Base-by-base conservation (phyloP, 1,140 invertebrate species). In the Dryas iulia region DNA sequence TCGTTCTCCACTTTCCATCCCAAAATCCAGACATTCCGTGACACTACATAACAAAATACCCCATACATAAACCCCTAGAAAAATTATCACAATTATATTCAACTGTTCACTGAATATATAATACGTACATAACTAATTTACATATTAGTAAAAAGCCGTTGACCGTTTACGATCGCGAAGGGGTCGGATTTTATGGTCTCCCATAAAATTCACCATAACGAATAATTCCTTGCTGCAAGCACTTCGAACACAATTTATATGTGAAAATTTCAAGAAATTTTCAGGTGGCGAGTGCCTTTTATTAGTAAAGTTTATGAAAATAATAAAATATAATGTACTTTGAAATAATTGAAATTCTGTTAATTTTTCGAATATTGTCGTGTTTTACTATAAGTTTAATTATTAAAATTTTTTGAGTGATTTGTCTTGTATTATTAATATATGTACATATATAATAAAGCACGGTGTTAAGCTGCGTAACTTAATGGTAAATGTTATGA, bases 81-180 rank as follows among this genome's bases (percentile, higher is more conserved):
- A 18, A 10, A 47, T 18, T 47, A 47, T 18, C 7, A 18, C 39
- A 21, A 47, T 47, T 21, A 47, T 18, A 21, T 47, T 47, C 21
- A 47, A 47, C 18, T 18, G 39, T 47, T 47, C 39, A 18, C 39
- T 2, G 39, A 14, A 7, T 7, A 5, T 47, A 5, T 18, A 18
- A 0, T 7, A 47, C 12, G 12, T 39, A n/a, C 14, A 39, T 14
- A 47, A 18, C 39, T 47, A 21, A 47, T 47, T 47, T 47, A 47
- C 39, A 47, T 47, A 47, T 47, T 47, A 47, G 39, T 47, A 47
- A 47, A 47, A 47, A 47, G 39, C 39, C 21, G 39, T 47, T 47
- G 39, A 47, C 39, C 39, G 39, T 47, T 47, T 47, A 47, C 39
- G 39, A 47, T 47, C 39, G 39, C 39, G n/a, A 47, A 47, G 39